A percentile compares a stretch with the other conserved stretches of the same genome.
Evolutionary conservation across 1,140 invertebrate genomes (phyloP).

Genomic region (Centruroides vittatus): DNA sequence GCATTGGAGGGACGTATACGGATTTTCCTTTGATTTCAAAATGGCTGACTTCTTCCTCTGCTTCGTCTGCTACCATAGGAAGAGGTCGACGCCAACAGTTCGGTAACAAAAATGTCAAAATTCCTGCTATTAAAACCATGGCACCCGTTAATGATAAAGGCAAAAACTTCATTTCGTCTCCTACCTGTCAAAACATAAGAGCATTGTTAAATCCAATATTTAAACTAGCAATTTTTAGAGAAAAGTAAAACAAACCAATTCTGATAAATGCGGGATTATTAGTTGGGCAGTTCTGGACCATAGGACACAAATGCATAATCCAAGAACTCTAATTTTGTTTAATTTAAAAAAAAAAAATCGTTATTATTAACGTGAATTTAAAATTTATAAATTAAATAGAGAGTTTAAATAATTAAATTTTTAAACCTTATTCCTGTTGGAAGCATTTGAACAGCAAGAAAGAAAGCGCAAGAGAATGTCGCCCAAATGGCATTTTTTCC

Average conservation of each 20-base stretch:
- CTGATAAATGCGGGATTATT: conserved; percentile 12
- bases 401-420: not conserved
- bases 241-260: conserved; percentile 5
- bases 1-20: too few relatives aligned
- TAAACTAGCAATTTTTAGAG: not conserved
- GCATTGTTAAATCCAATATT: too few relatives aligned
- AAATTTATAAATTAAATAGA: not conserved
- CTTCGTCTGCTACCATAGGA: conserved; percentile 14
- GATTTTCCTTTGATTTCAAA: too few relatives aligned
- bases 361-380: not conserved
- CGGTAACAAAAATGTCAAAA: conserved; percentile 14
- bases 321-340: conserved; percentile 17
- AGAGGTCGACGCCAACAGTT: conserved; percentile 11
- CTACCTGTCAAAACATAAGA: conserved; percentile 4
- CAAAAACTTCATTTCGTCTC: conserved; percentile 5
- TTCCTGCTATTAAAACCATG: conserved; percentile 13
- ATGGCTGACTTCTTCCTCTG: conserved; percentile 7
- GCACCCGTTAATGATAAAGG: conserved; percentile 13
- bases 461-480: not conserved
- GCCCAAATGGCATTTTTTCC: conserved; percentile 10
- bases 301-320: conserved; percentile 14
- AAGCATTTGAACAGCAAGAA: conserved; percentile 6
- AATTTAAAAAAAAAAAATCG: too few relatives aligned
- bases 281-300: conserved; percentile 13
- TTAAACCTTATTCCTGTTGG: conserved; percentile 11